phyloP scores from a whole-genome alignment of 2,797 vertebrate genomes.

The Brachyrhaphis roseni region DNA sequence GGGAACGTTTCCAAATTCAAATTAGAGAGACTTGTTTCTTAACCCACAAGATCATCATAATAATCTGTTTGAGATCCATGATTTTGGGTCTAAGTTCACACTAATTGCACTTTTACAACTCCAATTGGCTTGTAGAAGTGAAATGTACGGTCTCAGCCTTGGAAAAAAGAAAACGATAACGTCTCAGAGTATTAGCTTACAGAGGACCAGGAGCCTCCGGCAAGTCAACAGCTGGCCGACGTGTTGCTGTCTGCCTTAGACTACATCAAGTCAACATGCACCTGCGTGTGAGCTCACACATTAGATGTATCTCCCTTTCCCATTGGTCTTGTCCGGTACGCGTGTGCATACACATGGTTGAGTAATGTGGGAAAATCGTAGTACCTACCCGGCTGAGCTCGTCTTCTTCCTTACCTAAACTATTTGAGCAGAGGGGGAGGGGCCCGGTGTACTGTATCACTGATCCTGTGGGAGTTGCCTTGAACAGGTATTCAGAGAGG shows the following conservation, averaged over 20 bases:
- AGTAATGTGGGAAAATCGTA: constrained; percentile 70
- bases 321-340: constrained; percentile 1
- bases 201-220: constrained; percentile 22
- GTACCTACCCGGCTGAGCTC: constrained; percentile 37
- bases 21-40: constrained; percentile 7
- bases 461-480: constrained; percentile 64
- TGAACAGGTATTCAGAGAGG: constrained; percentile 65
- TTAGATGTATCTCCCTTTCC: constrained; percentile 40
- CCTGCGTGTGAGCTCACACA: constrained; percentile 50
- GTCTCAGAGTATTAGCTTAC: constrained; percentile 43
- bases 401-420: constrained; percentile 54
- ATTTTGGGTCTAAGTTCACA: constrained; percentile 34
- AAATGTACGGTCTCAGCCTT: neutral
- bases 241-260: constrained; percentile 38
- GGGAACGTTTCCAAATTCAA: constrained; percentile 11
- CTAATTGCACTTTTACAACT: constrained; percentile 7
- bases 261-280: constrained; percentile 47
- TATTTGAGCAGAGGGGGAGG: constrained; percentile 55
- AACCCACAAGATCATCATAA: constrained; percentile 42
- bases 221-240: constrained; percentile 60
- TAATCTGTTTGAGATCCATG: constrained; percentile 3
- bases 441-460: constrained; percentile 48
- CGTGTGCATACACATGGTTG: constrained; percentile 35
- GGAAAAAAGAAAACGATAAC: neutral
- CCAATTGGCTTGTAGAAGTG: constrained; percentile 6